Conservation (phyloP, 2,113 vertebrate species). For the Pterophyllum scalare region DNA sequence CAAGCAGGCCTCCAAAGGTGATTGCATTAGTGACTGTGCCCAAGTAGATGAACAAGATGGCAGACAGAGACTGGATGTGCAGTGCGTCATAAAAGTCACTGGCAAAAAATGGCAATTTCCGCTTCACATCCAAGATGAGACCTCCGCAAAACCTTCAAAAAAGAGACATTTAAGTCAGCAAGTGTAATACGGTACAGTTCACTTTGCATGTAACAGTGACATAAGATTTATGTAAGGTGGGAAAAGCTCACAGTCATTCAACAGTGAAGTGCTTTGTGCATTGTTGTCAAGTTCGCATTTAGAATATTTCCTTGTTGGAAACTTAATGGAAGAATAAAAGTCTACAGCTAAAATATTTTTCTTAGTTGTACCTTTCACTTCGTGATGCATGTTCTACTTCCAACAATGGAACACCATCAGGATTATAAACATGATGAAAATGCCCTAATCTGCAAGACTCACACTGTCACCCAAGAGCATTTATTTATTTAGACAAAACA, state of each 20-base stretch:
- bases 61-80: slow-evolving; percentile 95
- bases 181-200: rapidly evolving
- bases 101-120: slow-evolving; percentile 93
- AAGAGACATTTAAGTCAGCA: background rate
- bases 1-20: slow-evolving; percentile 96
- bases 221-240: background rate
- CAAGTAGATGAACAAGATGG: slow-evolving; percentile 97
- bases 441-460: background rate
- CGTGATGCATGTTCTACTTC: background rate
- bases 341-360: background rate
- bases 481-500: background rate
- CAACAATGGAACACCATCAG: background rate
- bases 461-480: rapidly evolving
- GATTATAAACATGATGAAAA: background rate
- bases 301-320: slow-evolving; percentile 8
- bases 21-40: slow-evolving; percentile 98
- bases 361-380: background rate
- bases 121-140: slow-evolving; percentile 92
- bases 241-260: background rate
- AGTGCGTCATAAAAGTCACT: slow-evolving; percentile 96
- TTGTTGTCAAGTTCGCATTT: background rate
- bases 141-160: slow-evolving; percentile 92
- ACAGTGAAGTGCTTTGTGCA: background rate
- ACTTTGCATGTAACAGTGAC: rapidly evolving
- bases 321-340: background rate